Conservation (phyloP, 2,888 invertebrate species). For the Trichogramma dendrolimi region DNA sequence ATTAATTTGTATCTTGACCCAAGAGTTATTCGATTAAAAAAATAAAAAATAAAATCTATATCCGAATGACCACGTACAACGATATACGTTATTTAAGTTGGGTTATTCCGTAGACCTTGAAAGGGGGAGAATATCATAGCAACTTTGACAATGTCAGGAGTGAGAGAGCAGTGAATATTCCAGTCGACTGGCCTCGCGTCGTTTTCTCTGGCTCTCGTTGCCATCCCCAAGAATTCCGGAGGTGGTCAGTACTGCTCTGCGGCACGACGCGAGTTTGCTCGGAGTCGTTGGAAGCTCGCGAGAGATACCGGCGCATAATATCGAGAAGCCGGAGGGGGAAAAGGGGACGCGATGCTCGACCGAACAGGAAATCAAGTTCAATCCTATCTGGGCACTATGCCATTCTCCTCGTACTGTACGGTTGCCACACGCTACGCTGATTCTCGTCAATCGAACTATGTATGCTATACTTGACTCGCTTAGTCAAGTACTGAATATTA, state of each 20-base stretch:
- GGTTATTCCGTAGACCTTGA: too few species aligned
- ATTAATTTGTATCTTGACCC: too few species aligned
- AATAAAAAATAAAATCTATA: too few species aligned
- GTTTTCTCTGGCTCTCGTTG: too few species aligned
- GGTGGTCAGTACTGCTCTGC: slow-evolving; percentile 38
- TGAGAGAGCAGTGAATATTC: too few species aligned
- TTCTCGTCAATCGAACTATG: neutral
- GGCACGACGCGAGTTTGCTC: slow-evolving; percentile 38
- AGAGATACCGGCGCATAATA: slow-evolving; percentile 35
- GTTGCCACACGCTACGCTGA: neutral
- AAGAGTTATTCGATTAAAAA: too few species aligned
- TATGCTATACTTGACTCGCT: slow-evolving; percentile 24
- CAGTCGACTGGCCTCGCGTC: too few species aligned
- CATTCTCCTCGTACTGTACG: slow-evolving; percentile 36
- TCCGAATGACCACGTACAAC: too few species aligned
- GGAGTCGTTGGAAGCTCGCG: slow-evolving; percentile 38
- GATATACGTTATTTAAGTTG: too few species aligned
- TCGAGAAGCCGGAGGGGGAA: slow-evolving; percentile 25
- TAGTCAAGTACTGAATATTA: slow-evolving; percentile 14
- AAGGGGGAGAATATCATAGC: too few species aligned
- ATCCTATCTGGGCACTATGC: slow-evolving; percentile 43
- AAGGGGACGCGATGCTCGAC: slow-evolving; percentile 32
- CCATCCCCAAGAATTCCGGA: slow-evolving; percentile 37
- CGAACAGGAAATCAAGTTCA: slow-evolving; percentile 45
- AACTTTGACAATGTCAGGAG: too few species aligned